These are phyloP conservation scores for Phocoena phocoena DNA, from an alignment of 2,113 vertebrate species.

Conservation along the genomic window DNA sequence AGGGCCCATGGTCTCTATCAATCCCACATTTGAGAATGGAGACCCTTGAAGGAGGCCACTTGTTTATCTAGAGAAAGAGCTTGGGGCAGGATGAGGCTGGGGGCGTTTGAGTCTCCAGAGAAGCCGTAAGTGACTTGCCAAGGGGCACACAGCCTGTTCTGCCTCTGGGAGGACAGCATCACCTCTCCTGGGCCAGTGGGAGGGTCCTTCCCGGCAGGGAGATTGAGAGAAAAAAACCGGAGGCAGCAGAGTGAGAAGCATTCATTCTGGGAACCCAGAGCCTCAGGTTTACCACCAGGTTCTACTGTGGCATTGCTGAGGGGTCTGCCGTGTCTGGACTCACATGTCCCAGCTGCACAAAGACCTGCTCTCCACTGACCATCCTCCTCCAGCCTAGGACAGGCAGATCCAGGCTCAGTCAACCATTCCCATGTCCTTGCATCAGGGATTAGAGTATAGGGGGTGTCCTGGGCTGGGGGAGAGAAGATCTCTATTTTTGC, in stretches of 20 bases:
- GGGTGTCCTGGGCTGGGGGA: background rate
- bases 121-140: background rate
- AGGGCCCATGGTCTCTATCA: background rate
- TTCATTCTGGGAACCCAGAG: background rate
- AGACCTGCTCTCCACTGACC: background rate
- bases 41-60: background rate
- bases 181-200: fast-evolving
- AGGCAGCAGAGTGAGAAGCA: background rate
- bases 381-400: background rate
- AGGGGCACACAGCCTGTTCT: too few relatives aligned
- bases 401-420: background rate
- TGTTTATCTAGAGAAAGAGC: background rate
- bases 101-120: background rate
- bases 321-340: background rate
- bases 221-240: background rate
- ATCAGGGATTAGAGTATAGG: background rate
- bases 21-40: background rate
- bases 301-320: background rate
- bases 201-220: background rate
- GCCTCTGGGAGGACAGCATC: background rate
- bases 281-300: background rate
- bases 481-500: background rate
- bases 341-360: background rate
- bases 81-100: background rate
- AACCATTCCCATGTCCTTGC: background rate